phyloP scores from a whole-genome alignment of 2,113 vertebrate species.

The Setophaga kirtlandii region DNA sequence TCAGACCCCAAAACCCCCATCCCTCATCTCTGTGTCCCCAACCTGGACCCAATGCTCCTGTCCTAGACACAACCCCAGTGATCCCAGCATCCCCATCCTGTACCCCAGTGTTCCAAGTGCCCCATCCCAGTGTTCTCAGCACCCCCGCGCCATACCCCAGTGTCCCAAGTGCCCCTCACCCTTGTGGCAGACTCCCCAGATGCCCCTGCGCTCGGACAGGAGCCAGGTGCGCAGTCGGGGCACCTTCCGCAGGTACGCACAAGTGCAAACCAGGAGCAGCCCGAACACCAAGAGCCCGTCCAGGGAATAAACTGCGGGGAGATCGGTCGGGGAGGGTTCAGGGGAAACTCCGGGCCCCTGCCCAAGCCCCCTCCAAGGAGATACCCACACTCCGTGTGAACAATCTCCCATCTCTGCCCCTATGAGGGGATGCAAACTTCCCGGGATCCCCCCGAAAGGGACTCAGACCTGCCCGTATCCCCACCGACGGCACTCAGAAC shows the following conservation, averaged over 20 bases:
- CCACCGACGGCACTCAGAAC: not conserved
- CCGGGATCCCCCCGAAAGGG: not conserved
- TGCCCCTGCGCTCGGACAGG: constrained; percentile 90
- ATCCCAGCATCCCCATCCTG: not conserved
- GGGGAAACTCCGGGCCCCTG: not conserved
- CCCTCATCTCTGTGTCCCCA: not conserved
- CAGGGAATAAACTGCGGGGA: constrained; percentile 65
- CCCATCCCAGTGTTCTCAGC: not conserved
- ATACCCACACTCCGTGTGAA: not conserved
- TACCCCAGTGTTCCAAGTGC: not conserved
- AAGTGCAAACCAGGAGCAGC: constrained; percentile 93
- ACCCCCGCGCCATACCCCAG: too few relatives aligned
- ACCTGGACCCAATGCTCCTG: too few relatives aligned
- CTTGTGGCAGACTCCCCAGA: constrained; percentile 97
- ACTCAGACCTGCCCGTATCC: not conserved
- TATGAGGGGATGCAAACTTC: not conserved
- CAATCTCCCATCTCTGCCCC: not conserved
- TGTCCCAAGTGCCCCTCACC: constrained; percentile 67
- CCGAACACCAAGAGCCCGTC: constrained; percentile 94
- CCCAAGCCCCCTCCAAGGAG: not conserved
- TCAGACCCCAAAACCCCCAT: not conserved
- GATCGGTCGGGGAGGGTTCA: not conserved
- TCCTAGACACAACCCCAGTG: not conserved
- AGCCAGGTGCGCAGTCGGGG: constrained; percentile 92
- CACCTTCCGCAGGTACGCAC: constrained; percentile 95